Evolutionary conservation across 2,888 invertebrate species (phyloP).

Genomic region (Nezara viridula): DNA sequence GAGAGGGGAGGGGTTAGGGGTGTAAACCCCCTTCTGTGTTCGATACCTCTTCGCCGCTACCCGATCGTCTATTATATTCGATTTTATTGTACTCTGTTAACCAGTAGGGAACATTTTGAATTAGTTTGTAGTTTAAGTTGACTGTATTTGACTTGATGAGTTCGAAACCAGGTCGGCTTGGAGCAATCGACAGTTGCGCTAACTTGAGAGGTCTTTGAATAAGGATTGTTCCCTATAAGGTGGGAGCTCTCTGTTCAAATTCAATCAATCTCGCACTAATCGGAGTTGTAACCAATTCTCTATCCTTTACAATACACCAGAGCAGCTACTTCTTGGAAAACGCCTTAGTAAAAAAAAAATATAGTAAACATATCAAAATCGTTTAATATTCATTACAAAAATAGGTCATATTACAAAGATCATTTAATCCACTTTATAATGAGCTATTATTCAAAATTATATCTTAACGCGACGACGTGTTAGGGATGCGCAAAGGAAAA

Average conservation of each 20-base stretch:
- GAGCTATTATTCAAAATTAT: no score
- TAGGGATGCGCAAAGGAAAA: no score
- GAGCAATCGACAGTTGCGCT: background rate
- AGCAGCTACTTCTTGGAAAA: no score
- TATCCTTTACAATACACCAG: background rate
- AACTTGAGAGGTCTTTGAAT: background rate
- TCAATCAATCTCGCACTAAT: background rate
- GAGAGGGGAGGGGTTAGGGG: background rate
- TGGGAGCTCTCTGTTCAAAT: background rate
- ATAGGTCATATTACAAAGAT: no score
- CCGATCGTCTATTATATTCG: constrained; percentile 1
- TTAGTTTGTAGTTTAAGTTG: background rate
- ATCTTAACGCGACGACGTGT: no score
- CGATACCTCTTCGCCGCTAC: background rate
- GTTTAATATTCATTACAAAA: no score
- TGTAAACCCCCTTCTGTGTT: background rate
- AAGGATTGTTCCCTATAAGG: background rate
- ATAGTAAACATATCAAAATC: no score
- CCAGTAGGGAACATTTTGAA: background rate
- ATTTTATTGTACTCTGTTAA: background rate
- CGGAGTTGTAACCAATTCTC: background rate
- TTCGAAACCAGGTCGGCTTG: background rate
- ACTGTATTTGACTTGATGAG: background rate
- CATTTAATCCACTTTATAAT: no score
- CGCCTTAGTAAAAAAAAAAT: no score